These are phyloP conservation scores for Typhlichthys eigenmanni DNA, from an alignment of 2,797 vertebrate genomes.

Conservation along the genomic window DNA sequence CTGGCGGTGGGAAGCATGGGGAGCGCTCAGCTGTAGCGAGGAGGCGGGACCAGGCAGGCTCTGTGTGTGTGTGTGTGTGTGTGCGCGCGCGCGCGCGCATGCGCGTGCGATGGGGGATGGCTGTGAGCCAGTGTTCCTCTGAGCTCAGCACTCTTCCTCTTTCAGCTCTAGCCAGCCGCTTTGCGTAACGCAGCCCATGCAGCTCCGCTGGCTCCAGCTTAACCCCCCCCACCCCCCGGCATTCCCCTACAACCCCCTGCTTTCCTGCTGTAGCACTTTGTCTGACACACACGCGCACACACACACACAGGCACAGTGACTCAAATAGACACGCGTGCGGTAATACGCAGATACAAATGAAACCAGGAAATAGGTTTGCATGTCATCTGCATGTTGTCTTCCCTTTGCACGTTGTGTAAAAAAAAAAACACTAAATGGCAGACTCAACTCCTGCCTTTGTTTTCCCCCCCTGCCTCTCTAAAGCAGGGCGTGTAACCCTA, in stretches of 20 bases:
- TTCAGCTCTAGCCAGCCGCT: constrained; percentile 76
- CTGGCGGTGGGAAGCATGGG: constrained; percentile 75
- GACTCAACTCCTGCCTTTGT: neutral
- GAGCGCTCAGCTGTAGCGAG: constrained; percentile 77
- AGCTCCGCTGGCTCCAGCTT: constrained; percentile 61
- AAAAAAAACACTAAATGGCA: neutral
- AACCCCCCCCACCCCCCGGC: constrained; percentile 64
- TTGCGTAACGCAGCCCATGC: constrained; percentile 71
- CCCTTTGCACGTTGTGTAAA: too few species aligned
- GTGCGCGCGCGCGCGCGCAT: constrained; percentile 25
- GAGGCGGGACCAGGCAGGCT: constrained; percentile 45
- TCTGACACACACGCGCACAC: constrained; percentile 19
- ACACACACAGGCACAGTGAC: constrained; percentile 7
- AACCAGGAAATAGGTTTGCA: constrained; percentile 15
- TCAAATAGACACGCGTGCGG: constrained; percentile 15
- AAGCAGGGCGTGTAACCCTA: neutral
- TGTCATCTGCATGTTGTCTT: constrained; percentile 3
- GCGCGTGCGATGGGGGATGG: constrained; percentile 51
- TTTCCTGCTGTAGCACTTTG: constrained; percentile 27
- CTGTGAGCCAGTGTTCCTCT: constrained; percentile 75
- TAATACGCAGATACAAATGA: constrained; percentile 2
- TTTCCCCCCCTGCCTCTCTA: neutral
- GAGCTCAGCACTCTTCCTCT: constrained; percentile 79
- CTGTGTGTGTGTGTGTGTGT: constrained; percentile 9
- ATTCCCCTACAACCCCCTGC: neutral